phyloP scores from a whole-genome alignment of 2,888 invertebrate species.

The Microctonus aethiopoides region DNA sequence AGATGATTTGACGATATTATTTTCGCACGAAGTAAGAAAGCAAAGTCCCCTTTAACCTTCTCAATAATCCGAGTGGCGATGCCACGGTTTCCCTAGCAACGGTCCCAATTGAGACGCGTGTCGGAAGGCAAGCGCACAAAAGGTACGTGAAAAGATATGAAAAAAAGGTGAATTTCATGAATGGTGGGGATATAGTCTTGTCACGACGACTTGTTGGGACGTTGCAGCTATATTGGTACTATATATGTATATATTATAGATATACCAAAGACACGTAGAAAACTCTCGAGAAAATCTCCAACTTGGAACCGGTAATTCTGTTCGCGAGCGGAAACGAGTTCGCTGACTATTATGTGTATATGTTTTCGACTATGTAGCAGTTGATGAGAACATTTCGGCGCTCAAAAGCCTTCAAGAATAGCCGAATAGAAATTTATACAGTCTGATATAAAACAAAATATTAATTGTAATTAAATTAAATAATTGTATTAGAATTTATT shows the following conservation, averaged over 20 bases:
- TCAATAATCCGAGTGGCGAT: slow-evolving; percentile 63
- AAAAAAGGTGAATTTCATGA: slow-evolving; percentile 26
- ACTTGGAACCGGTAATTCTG: slow-evolving; percentile 62
- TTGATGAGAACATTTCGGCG: too few relatives aligned
- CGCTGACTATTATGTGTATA: too few relatives aligned
- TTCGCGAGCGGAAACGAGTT: slow-evolving; percentile 27
- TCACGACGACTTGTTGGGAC: slow-evolving; percentile 15
- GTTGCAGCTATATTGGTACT: background rate
- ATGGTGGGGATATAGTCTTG: background rate
- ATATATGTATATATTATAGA: background rate
- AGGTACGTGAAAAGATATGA: slow-evolving; percentile 42
- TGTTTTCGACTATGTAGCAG: too few relatives aligned
- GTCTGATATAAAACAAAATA: too few relatives aligned
- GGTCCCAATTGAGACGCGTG: slow-evolving; percentile 62
- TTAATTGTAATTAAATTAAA: too few relatives aligned
- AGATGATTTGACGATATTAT: slow-evolving; percentile 22
- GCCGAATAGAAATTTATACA: too few relatives aligned
- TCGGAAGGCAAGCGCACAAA: slow-evolving; percentile 54
- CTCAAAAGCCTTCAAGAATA: too few relatives aligned
- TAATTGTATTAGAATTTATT: too few relatives aligned
- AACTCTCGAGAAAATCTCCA: slow-evolving; percentile 61
- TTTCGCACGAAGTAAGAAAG: slow-evolving; percentile 46
- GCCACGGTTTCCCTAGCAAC: slow-evolving; percentile 64
- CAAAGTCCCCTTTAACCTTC: slow-evolving; percentile 62
- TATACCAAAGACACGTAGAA: slow-evolving; percentile 4